Evolutionary conservation across 2,113 vertebrate genomes (phyloP).

Genomic region (Machaerirhynchus nigripectus): DNA sequence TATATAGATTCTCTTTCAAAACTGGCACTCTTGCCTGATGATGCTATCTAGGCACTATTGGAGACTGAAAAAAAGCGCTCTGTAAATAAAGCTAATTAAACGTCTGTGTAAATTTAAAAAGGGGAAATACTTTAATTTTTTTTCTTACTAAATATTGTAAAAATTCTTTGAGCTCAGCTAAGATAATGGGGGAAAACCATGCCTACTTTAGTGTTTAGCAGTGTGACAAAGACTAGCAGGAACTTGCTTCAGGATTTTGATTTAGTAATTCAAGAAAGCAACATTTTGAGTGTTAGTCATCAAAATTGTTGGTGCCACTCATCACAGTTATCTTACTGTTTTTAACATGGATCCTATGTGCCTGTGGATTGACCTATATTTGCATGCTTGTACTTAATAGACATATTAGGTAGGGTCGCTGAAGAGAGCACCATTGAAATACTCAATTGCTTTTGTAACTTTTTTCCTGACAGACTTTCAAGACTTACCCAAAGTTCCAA

Average conservation of each 20-base stretch:
- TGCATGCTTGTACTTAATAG: constrained; percentile 83
- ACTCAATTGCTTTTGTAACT: constrained; percentile 53
- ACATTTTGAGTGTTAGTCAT: constrained; percentile 75
- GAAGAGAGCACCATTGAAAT: constrained; percentile 76
- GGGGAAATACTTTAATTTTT: constrained; percentile 90
- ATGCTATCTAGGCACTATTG: constrained; percentile 81
- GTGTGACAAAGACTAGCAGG: constrained; percentile 76
- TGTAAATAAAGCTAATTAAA: constrained; percentile 98
- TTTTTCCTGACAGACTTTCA: constrained; percentile 57
- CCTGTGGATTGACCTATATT: constrained; percentile 80
- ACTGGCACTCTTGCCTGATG: constrained; percentile 81
- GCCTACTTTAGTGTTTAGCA: constrained; percentile 78
- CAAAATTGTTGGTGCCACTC: constrained; percentile 74
- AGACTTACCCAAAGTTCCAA: constrained; percentile 66
- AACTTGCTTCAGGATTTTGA: constrained; percentile 78
- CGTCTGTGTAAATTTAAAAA: constrained; percentile 92
- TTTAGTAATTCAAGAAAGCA: constrained; percentile 73
- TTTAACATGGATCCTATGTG: constrained; percentile 79
- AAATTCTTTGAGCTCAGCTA: constrained; percentile 85
- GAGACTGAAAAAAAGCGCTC: constrained; percentile 86
- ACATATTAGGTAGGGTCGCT: constrained; percentile 75
- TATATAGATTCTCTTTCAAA: constrained; percentile 86
- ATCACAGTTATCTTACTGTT: constrained; percentile 77
- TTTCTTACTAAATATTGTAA: constrained; percentile 88
- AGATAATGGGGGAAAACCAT: constrained; percentile 75